A percentile compares a stretch with the other conserved stretches of the same genome.
phyloP scores from a whole-genome alignment of 2,113 vertebrate species.

The Corythornis cristatus region DNA sequence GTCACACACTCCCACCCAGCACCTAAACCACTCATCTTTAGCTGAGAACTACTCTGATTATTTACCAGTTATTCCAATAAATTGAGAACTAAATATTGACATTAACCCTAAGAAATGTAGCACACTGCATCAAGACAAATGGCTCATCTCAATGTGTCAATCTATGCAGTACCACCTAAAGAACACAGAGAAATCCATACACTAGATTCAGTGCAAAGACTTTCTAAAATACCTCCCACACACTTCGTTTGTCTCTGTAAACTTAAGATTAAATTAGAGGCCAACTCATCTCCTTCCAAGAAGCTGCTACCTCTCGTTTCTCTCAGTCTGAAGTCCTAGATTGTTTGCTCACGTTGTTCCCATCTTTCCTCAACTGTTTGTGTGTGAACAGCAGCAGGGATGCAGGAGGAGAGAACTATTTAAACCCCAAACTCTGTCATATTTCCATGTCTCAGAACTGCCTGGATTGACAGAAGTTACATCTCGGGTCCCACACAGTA shows the following conservation, averaged over 20 bases:
- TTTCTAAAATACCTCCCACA: background rate
- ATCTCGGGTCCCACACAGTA: background rate
- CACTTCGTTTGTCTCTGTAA: background rate
- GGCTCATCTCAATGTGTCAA: background rate
- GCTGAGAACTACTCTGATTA: background rate
- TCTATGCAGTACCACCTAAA: background rate
- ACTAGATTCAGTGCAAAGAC: background rate
- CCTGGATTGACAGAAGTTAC: background rate
- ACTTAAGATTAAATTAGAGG: background rate
- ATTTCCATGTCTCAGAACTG: background rate
- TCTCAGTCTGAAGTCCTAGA: background rate
- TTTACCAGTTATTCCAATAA: background rate
- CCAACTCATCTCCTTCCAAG: background rate
- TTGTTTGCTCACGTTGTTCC: background rate
- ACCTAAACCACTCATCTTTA: background rate
- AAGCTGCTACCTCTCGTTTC: background rate
- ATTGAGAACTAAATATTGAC: background rate
- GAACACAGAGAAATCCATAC: background rate
- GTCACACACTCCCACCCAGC: background rate
- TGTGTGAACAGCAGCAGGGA: background rate
- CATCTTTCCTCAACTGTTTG: background rate
- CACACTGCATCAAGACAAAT: background rate
- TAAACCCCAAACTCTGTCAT: background rate
- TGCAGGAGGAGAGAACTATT: background rate
- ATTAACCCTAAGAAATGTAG: background rate